These are phyloP conservation scores for Venustoraphidia nigricollis DNA, from an alignment of 2,888 invertebrate genomes.

Conservation along the genomic window DNA sequence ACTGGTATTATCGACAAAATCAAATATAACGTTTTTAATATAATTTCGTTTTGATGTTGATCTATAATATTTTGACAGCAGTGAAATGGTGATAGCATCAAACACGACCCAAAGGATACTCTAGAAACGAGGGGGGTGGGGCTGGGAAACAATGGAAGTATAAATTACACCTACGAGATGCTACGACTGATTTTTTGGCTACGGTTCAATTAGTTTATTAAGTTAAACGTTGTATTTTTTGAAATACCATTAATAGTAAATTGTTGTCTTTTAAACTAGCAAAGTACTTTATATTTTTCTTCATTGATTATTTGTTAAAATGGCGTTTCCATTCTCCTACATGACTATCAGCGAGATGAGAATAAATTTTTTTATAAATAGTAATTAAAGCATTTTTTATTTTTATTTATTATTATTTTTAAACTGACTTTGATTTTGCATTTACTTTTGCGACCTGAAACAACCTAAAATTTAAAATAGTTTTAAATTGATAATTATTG, in stretches of 20 bases:
- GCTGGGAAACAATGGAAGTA: slow-evolving; percentile 6
- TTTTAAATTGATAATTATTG: slow-evolving; percentile 2
- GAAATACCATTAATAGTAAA: slow-evolving; percentile 1
- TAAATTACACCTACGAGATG: slow-evolving; percentile 5
- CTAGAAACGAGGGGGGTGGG: slow-evolving; percentile 5
- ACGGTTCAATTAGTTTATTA: slow-evolving; percentile 3
- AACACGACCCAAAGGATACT: background rate
- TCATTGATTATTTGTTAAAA: slow-evolving; percentile 7
- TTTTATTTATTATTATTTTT: background rate
- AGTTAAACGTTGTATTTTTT: slow-evolving; percentile 5
- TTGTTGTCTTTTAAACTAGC: slow-evolving; percentile 3
- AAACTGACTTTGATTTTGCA: slow-evolving; percentile 2
- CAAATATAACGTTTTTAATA: background rate
- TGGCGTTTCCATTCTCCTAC: slow-evolving; percentile 11
- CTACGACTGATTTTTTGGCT: slow-evolving; percentile 6
- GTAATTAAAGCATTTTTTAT: slow-evolving; percentile 11
- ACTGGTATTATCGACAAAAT: no score
- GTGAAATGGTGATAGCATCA: background rate
- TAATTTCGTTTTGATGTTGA: background rate
- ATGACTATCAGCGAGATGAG: slow-evolving; percentile 12
- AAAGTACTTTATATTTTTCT: background rate
- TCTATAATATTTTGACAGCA: background rate
- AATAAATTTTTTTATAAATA: slow-evolving; percentile 10
- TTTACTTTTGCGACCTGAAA: background rate
- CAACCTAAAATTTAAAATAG: slow-evolving; percentile 1